A percentile compares a stretch with the other conserved stretches of the same genome.
These are phyloP conservation scores for Ptilodon capucinus DNA, from an alignment of 2,888 invertebrate species.

Conservation along the genomic window DNA sequence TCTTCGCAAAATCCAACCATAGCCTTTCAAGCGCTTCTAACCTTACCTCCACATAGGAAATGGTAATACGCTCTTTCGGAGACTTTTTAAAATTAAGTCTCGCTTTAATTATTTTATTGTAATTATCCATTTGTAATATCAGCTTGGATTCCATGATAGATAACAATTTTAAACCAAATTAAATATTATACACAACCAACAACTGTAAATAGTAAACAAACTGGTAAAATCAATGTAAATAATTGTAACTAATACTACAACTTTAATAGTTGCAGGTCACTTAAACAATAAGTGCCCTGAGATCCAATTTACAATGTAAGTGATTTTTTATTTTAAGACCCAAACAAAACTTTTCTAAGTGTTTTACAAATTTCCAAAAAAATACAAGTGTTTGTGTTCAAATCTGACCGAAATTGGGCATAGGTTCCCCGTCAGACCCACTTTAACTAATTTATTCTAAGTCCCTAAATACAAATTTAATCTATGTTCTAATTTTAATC, in stretches of 20 bases:
- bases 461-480: no score
- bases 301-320: no score
- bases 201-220: no score
- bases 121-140: not conserved
- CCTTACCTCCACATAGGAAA: not conserved
- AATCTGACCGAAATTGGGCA: not conserved
- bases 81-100: constrained; percentile 1
- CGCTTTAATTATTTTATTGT: not conserved
- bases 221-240: no score
- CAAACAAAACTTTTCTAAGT: not conserved
- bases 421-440: not conserved
- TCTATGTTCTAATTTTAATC: no score
- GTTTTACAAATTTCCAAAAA: not conserved
- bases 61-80: not conserved
- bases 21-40: not conserved
- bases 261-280: no score
- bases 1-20: not conserved
- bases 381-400: not conserved
- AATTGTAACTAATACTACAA: no score
- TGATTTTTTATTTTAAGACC: no score
- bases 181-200: not conserved
- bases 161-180: not conserved
- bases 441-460: not conserved
- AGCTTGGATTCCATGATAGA: not conserved
- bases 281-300: no score